Percentiles rank a stretch among this genome's conserved stretches.
These are phyloP conservation scores for Ips nitidus DNA, from an alignment of 1,140 invertebrate species.

Conservation along the genomic window DNA sequence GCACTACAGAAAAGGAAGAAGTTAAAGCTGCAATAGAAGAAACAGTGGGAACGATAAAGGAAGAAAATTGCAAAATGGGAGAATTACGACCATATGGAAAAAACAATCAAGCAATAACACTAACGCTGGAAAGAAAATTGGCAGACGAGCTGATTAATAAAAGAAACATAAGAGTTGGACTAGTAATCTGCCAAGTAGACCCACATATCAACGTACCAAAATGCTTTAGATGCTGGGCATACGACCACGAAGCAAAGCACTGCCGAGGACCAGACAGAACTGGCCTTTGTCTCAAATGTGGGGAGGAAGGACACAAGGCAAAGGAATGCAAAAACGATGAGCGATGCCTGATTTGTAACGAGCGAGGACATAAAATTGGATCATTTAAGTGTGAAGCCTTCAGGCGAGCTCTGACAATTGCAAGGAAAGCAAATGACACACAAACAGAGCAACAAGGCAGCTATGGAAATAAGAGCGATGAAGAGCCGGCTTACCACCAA, in stretches of 20 bases:
- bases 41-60: background rate
- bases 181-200: constrained; percentile 16
- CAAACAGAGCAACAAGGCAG: too few species aligned
- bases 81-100: constrained; percentile 1
- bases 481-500: too few species aligned
- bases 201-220: constrained; percentile 14
- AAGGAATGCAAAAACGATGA: constrained; percentile 12
- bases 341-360: background rate
- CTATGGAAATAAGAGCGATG: too few species aligned
- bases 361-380: background rate
- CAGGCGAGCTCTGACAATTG: background rate
- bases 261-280: constrained; percentile 30
- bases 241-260: constrained; percentile 16
- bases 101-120: constrained; percentile 15
- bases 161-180: constrained; percentile 21
- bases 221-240: constrained; percentile 29
- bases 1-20: constrained; percentile 14
- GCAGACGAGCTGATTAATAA: constrained; percentile 10
- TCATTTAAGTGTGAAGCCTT: background rate
- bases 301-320: constrained; percentile 9
- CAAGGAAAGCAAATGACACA: background rate
- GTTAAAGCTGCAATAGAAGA: constrained; percentile 5
- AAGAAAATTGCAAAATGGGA: background rate
- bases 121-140: background rate
- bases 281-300: constrained; percentile 21